Conservation (phyloP, 2,888 invertebrate genomes). For the Rhagonycha lutea region DNA sequence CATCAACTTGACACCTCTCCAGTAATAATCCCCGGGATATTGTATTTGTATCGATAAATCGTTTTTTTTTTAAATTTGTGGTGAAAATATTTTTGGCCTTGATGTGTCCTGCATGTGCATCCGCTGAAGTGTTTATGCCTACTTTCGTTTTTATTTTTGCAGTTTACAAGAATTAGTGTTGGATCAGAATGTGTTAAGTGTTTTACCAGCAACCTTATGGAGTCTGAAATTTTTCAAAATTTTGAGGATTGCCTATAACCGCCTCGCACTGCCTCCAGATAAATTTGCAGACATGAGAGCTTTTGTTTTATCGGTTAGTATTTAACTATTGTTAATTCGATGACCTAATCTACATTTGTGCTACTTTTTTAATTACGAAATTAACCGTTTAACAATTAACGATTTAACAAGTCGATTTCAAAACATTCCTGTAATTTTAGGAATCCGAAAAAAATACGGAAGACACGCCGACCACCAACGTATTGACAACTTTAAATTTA, state of each 20-base stretch:
- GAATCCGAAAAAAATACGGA: constrained; percentile 50
- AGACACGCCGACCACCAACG: constrained; percentile 50
- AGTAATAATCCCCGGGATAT: background rate
- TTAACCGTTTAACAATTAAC: background rate
- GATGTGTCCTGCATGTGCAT: constrained; percentile 53
- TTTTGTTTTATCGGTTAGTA: constrained; percentile 59
- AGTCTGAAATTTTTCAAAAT: constrained; percentile 64
- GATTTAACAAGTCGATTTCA: background rate
- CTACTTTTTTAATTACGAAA: constrained; percentile 5
- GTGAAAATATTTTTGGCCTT: constrained; percentile 42
- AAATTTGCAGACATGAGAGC: constrained; percentile 62
- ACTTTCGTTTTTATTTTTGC: constrained; percentile 50
- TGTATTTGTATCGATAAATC: constrained; percentile 5
- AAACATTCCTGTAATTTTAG: constrained; percentile 37
- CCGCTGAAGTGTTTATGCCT: constrained; percentile 39
- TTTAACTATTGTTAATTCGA: constrained; percentile 8
- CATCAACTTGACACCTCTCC: constrained; percentile 21
- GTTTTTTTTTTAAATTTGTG: constrained; percentile 11
- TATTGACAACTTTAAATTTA: constrained; percentile 74
- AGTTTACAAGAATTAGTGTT: constrained; percentile 74
- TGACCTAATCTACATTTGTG: constrained; percentile 5
- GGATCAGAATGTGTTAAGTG: constrained; percentile 72
- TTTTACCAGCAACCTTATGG: constrained; percentile 64
- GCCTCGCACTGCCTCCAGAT: constrained; percentile 57
- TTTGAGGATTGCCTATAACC: constrained; percentile 64